Percentiles rank a stretch among this genome's conserved stretches.
Conservation (phyloP, 2,797 vertebrate genomes). For the Sebastes minor region DNA sequence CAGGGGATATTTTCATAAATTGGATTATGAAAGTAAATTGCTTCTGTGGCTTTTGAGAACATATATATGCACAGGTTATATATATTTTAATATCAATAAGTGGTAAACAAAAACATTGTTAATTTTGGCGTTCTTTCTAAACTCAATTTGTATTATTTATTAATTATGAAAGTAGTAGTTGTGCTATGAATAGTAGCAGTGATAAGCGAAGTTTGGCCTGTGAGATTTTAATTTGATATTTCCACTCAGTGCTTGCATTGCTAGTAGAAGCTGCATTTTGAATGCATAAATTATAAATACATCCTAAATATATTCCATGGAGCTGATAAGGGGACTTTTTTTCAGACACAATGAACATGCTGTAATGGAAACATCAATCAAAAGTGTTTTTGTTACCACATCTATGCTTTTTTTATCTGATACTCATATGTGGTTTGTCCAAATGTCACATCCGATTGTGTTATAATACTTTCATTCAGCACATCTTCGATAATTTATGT, state of each 20-base stretch:
- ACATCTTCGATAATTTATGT: conserved; percentile 14
- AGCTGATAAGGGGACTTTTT: conserved; percentile 8
- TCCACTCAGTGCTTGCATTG: not conserved
- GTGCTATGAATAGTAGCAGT: not conserved
- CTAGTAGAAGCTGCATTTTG: not conserved
- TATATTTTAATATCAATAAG: not conserved
- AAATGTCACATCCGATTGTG: conserved; percentile 23
- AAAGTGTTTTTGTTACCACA: conserved; percentile 14
- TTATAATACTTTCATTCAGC: conserved; percentile 5
- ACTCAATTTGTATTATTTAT: not conserved
- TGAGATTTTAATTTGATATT: not conserved
- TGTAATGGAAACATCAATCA: conserved; percentile 15
- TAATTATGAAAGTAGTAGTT: not conserved
- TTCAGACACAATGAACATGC: not conserved
- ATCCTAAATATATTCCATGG: not conserved
- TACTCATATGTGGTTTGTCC: conserved; percentile 13
- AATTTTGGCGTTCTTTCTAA: not conserved
- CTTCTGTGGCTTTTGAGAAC: not conserved
- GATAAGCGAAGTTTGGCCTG: not conserved
- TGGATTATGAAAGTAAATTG: conserved; percentile 34
- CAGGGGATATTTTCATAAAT: conserved; percentile 9
- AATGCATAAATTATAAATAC: conserved; percentile 8
- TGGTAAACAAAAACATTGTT: not conserved
- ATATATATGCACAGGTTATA: not conserved
- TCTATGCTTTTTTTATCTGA: conserved; percentile 22